phyloP scores from a whole-genome alignment of 2,888 invertebrate species.

The Lacanobia wlatinum region DNA sequence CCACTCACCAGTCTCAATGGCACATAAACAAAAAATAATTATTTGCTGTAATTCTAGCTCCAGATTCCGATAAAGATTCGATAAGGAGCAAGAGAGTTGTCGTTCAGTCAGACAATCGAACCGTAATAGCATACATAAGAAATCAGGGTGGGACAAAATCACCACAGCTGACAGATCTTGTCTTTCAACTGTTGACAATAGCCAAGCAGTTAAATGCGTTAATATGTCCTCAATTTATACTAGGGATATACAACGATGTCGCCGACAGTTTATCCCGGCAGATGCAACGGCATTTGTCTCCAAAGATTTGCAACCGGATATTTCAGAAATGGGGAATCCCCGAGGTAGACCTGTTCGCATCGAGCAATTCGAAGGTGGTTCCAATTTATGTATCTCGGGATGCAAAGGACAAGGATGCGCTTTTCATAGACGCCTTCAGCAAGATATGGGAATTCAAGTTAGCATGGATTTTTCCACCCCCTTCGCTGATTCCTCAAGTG shows the following conservation, averaged over 20 bases:
- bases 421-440: slow-evolving; percentile 18
- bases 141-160: slow-evolving; percentile 9
- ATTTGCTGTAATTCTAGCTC: too few species aligned
- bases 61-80: too few species aligned
- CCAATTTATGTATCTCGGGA: too few species aligned
- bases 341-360: too few species aligned
- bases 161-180: background rate
- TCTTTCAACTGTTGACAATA: background rate
- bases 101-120: too few species aligned
- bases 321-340: too few species aligned
- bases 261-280: slow-evolving; percentile 13
- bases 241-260: slow-evolving; percentile 13
- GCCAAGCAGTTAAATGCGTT: rapidly evolving
- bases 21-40: too few species aligned
- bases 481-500: too few species aligned
- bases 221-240: slow-evolving; percentile 7
- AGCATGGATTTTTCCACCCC: too few species aligned
- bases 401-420: slow-evolving; percentile 1
- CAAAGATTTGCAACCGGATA: background rate
- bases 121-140: slow-evolving; percentile 7
- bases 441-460: slow-evolving; percentile 11
- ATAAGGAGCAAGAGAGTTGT: too few species aligned
- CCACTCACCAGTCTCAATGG: too few species aligned
- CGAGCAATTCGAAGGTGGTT: too few species aligned
- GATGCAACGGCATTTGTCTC: slow-evolving; percentile 3